These are phyloP conservation scores for Candoia aspera DNA, from an alignment of 2,113 vertebrate genomes.

Conservation along the genomic window DNA sequence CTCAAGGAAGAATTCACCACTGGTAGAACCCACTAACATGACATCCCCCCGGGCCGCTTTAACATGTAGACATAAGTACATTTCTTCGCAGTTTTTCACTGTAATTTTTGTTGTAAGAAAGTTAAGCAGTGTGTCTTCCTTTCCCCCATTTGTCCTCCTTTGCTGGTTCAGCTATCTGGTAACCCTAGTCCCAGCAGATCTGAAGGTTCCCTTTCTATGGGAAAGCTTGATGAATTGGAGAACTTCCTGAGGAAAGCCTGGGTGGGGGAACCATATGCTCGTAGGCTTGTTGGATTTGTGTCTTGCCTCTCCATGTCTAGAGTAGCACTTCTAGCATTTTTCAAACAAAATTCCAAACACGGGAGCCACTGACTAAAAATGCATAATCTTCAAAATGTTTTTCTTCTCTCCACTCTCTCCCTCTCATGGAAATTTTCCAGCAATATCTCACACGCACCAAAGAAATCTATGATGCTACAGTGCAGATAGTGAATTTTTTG, in stretches of 20 bases:
- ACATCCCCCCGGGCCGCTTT: too few relatives aligned
- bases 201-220: background rate
- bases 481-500: conserved; percentile 71
- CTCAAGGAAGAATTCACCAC: too few relatives aligned
- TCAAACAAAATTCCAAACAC: background rate
- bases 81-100: background rate
- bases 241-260: background rate
- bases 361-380: background rate
- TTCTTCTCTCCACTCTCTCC: background rate
- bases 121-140: background rate
- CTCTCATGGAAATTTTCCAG: conserved; percentile 52
- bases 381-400: background rate
- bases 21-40: too few relatives aligned
- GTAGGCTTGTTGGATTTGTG: background rate
- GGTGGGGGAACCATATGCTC: background rate
- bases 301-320: background rate
- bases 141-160: background rate
- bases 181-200: background rate
- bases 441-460: conserved; percentile 58
- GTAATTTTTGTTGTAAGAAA: background rate
- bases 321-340: background rate
- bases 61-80: background rate
- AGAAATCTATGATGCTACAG: conserved; percentile 68
- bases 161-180: background rate
- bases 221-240: background rate